These are phyloP conservation scores for Melanotaenia nigrans DNA, from an alignment of 2,797 vertebrate genomes.

Conservation along the genomic window DNA sequence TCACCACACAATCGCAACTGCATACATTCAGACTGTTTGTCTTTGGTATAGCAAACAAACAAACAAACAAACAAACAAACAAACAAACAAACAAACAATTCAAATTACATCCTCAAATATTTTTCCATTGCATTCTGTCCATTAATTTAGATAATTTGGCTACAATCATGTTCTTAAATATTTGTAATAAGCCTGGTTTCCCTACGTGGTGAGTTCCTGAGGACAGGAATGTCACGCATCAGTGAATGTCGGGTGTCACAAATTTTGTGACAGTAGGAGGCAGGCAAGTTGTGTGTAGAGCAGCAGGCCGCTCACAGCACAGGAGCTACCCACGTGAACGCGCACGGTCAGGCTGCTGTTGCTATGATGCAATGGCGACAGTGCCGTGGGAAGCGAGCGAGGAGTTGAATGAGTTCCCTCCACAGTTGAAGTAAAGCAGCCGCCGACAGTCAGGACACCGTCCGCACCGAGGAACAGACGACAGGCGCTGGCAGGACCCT, in stretches of 20 bases:
- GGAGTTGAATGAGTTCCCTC: constrained; percentile 79
- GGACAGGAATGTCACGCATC: background rate
- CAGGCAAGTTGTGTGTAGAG: constrained; percentile 35
- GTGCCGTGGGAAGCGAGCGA: constrained; percentile 72
- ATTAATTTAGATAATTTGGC: no score
- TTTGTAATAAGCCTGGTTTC: background rate
- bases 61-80: no score
- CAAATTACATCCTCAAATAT: no score
- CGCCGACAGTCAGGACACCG: constrained; percentile 43
- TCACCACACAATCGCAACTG: background rate
- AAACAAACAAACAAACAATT: no score
- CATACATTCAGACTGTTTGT: background rate
- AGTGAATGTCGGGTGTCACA: background rate
- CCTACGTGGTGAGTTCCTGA: background rate
- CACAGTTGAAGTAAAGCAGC: constrained; percentile 64
- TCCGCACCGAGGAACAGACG: constrained; percentile 26
- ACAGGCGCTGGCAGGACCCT: constrained; percentile 11
- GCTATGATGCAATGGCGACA: constrained; percentile 82
- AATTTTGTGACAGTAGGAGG: constrained; percentile 59
- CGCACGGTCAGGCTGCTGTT: constrained; percentile 70
- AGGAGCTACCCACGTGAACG: constrained; percentile 52
- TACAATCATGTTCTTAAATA: background rate
- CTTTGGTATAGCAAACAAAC: background rate
- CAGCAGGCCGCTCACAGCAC: constrained; percentile 6
- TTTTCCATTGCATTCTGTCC: no score